Percentiles rank a stretch among this genome's conserved stretches.
These are phyloP conservation scores for Drosophila jambulina DNA, from an alignment of 1,140 invertebrate genomes.

Conservation along the genomic window DNA sequence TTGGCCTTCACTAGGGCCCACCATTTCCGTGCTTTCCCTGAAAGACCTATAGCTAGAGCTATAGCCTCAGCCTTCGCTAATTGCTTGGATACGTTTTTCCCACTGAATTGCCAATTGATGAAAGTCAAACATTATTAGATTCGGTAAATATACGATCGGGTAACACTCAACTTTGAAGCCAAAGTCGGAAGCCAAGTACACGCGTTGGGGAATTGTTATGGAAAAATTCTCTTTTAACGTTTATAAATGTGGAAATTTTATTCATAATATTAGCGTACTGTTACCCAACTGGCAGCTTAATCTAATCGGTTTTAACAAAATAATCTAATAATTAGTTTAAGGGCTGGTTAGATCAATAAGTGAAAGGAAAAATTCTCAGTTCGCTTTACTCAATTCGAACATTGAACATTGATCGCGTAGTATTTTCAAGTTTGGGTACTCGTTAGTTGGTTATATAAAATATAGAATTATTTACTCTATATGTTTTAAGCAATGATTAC, in stretches of 20 bases:
- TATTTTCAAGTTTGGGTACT: conserved; percentile 4
- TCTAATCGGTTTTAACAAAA: no score
- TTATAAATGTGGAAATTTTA: no score
- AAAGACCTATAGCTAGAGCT: background rate
- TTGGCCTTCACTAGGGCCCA: background rate
- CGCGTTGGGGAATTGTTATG: background rate
- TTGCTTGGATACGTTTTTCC: conserved; percentile 4
- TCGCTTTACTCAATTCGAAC: conserved; percentile 1
- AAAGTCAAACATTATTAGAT: conserved; percentile 30
- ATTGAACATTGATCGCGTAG: conserved; percentile 22
- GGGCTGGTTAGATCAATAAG: no score
- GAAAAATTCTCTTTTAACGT: conserved; percentile 18
- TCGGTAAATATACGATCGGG: conserved; percentile 22
- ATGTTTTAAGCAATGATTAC: background rate
- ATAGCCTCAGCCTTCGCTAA: conserved; percentile 7
- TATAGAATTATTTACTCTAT: background rate
- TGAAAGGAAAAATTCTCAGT: conserved; percentile 15
- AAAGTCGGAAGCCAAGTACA: conserved; percentile 44
- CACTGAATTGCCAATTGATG: conserved; percentile 20
- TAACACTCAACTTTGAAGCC: conserved; percentile 21
- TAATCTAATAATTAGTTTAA: no score
- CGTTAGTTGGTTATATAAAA: background rate
- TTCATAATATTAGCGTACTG: no score
- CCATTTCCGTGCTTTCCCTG: background rate
- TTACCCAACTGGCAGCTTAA: no score